Evolutionary conservation across 2,113 vertebrate genomes (phyloP), one percentile per base, ranked within the genome.

Genomic region (Taxidea taxus): DNA sequence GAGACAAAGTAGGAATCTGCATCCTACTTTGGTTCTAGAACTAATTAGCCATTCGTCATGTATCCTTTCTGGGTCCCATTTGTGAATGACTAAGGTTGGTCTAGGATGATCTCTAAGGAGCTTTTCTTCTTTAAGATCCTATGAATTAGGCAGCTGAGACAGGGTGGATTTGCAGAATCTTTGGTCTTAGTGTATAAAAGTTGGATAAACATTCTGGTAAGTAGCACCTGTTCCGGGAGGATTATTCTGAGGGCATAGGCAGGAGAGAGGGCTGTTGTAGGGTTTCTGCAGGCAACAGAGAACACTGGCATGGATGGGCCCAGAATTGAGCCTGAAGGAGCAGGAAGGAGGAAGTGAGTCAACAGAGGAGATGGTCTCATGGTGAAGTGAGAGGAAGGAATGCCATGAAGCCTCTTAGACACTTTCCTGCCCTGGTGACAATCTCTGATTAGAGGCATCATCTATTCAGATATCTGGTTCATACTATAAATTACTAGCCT

Each of bases 401-500:
- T 60, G 27, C 29, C 23, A 25, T 7, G 15, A 1, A 34, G 62
- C 10, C n/a, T 37, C 62, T 83, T 91, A 29, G 3, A 37, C 12
- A 31, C 49, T 92, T 75, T n/a, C 29, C 47, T 2, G 42, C 31
- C 37, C 90, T 27, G 39, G 49, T 58, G 64, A 95, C 21, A 47
- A 51, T 47, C 56, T 94, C 74, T 87, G 78, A 84, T 47, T 78
- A 78, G 74, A 94, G 54, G 83, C 39, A 49, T 37, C 54, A 64
- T 81, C 49, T 78, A 64, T 84, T 90, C 51, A 64, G 89, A 91
- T 80, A 91, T 97, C 82, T 93, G 86, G 6, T 81, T 90, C 37
- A 44, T 75, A 78, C 70, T 70, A 72, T 96, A 89, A 95, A 85
- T 64, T 94, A 92, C 47, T 49, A 94, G 75, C 89, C 95, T 89